Evolutionary conservation across 2,888 invertebrate species (phyloP).

Genomic region (Sinelater perroti): DNA sequence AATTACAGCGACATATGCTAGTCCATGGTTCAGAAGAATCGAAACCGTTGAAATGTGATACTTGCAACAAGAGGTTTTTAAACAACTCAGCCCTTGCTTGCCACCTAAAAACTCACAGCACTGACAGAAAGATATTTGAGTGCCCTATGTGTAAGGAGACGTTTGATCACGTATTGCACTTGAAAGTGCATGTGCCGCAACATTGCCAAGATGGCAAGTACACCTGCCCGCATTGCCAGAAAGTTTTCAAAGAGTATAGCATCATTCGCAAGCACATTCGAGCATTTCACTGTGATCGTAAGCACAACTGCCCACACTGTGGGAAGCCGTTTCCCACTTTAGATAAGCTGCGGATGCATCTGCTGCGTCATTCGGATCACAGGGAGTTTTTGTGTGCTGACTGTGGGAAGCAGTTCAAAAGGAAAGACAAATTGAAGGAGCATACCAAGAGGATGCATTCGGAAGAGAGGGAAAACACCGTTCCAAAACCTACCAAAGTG

Average conservation of each 20-base stretch:
- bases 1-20: slow-evolving; percentile 69
- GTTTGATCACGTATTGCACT: slow-evolving; percentile 70
- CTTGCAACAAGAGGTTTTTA: slow-evolving; percentile 73
- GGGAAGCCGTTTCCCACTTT: slow-evolving; percentile 73
- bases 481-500: slow-evolving; percentile 45
- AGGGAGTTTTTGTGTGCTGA: slow-evolving; percentile 78
- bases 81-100: slow-evolving; percentile 77
- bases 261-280: slow-evolving; percentile 76
- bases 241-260: slow-evolving; percentile 74
- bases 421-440: slow-evolving; percentile 78
- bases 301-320: slow-evolving; percentile 74
- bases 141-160: slow-evolving; percentile 77
- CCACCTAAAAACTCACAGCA: slow-evolving; percentile 74
- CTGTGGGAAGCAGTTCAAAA: slow-evolving; percentile 80
- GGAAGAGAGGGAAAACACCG: slow-evolving; percentile 59
- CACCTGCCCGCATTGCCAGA: slow-evolving; percentile 74
- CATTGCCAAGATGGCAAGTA: slow-evolving; percentile 73
- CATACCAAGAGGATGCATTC: slow-evolving; percentile 75
- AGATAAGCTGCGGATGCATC: slow-evolving; percentile 77
- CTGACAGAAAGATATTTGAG: slow-evolving; percentile 70
- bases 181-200: slow-evolving; percentile 72
- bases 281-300: slow-evolving; percentile 75
- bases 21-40: slow-evolving; percentile 73
- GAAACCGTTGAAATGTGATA: slow-evolving; percentile 74
- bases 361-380: slow-evolving; percentile 71